Conservation (phyloP, 2,888 invertebrate genomes). For the Coronaproctus castanopsis region DNA sequence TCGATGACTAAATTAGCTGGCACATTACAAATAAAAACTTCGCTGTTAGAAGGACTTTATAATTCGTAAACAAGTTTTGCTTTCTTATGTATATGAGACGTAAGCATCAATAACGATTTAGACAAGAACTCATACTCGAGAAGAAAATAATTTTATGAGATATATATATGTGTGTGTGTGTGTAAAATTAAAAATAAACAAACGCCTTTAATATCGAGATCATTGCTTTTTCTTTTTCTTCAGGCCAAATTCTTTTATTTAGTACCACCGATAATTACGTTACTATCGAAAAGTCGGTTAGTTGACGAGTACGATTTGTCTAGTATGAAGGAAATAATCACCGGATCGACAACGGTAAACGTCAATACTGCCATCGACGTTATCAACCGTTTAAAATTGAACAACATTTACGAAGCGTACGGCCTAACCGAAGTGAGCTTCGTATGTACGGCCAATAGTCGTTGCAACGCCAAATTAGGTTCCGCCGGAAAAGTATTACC, state of each 20-base stretch:
- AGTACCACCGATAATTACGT: slow-evolving; percentile 55
- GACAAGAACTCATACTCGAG: no score
- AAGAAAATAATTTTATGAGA: no score
- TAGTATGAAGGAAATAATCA: not conserved
- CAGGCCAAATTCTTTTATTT: slow-evolving; percentile 31
- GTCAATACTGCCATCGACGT: not conserved
- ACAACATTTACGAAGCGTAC: not conserved
- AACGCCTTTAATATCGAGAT: no score
- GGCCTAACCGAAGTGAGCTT: not conserved
- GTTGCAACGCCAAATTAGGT: not conserved
- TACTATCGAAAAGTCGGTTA: slow-evolving; percentile 37
- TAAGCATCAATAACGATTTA: no score
- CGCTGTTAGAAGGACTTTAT: no score
- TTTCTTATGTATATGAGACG: no score
- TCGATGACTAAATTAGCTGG: no score
- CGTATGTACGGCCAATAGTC: not conserved
- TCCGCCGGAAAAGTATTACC: not conserved
- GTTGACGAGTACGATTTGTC: slow-evolving; percentile 28
- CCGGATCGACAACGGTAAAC: not conserved
- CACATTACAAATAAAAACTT: no score
- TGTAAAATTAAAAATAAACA: no score
- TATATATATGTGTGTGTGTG: no score
- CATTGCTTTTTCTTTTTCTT: no score
- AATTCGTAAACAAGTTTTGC: no score
- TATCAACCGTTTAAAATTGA: not conserved